phyloP scores from a whole-genome alignment of 2,797 vertebrate genomes.

The Myotis daubentonii region DNA sequence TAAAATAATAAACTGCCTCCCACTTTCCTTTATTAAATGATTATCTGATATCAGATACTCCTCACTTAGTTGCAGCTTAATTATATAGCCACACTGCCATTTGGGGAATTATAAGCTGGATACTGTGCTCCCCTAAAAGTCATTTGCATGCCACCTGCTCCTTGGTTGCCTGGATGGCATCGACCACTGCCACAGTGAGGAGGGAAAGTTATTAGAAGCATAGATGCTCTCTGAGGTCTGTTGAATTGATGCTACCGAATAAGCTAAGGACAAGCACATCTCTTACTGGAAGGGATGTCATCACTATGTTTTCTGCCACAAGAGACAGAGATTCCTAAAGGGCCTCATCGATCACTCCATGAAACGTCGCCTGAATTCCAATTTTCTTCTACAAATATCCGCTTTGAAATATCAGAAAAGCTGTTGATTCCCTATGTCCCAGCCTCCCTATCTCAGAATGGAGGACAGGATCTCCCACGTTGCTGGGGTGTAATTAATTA shows the following conservation, averaged over 20 bases:
- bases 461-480: neutral
- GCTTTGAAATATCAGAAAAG: slow-evolving; percentile 56
- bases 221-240: slow-evolving; percentile 46
- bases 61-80: slow-evolving; percentile 63
- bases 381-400: slow-evolving; percentile 52
- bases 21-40: slow-evolving; percentile 76
- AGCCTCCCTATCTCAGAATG: neutral
- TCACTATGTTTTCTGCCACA: slow-evolving; percentile 6
- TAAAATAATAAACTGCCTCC: slow-evolving; percentile 63
- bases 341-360: slow-evolving; percentile 7
- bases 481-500: slow-evolving; percentile 72
- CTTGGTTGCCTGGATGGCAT: slow-evolving; percentile 63
- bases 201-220: slow-evolving; percentile 51
- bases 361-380: slow-evolving; percentile 57
- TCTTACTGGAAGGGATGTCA: slow-evolving; percentile 38
- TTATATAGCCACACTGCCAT: slow-evolving; percentile 45
- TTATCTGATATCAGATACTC: slow-evolving; percentile 74
- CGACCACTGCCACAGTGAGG: neutral
- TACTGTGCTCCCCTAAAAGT: slow-evolving; percentile 21
- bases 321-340: slow-evolving; percentile 36
- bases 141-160: slow-evolving; percentile 69
- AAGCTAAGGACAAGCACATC: neutral
- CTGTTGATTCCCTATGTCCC: slow-evolving; percentile 30
- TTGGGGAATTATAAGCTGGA: slow-evolving; percentile 60
- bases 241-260: neutral